Percentiles rank a stretch among this genome's conserved stretches.
Conservation (phyloP, 2,797 vertebrate species). For the Onychomys arenicola region DNA sequence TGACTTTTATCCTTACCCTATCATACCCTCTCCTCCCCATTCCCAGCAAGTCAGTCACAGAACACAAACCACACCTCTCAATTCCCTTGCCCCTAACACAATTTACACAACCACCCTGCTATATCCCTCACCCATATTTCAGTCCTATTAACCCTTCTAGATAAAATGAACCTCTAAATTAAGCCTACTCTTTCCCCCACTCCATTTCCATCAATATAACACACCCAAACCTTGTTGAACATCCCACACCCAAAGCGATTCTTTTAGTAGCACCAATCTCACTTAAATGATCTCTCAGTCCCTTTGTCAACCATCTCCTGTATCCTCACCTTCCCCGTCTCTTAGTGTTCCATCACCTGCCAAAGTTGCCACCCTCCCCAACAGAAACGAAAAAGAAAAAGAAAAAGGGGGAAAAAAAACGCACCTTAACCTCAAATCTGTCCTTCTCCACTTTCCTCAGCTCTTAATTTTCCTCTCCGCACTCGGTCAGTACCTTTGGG, state of each 20-base stretch:
- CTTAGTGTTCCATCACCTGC: conserved; percentile 52
- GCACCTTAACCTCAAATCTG: conserved; percentile 56
- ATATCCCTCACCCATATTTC: not conserved
- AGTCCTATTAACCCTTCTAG: conserved; percentile 39
- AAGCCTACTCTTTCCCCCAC: conserved; percentile 53
- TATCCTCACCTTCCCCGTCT: conserved; percentile 30
- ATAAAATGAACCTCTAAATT: conserved; percentile 46
- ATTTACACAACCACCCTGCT: conserved; percentile 45
- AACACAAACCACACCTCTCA: conserved; percentile 58
- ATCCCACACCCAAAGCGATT: conserved; percentile 58
- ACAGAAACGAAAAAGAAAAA: conserved; percentile 35
- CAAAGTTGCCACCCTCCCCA: conserved; percentile 68
- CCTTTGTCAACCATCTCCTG: conserved; percentile 69
- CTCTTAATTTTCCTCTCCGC: conserved; percentile 50
- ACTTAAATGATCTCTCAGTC: conserved; percentile 63
- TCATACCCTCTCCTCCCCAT: conserved; percentile 46
- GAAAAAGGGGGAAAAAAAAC: not conserved
- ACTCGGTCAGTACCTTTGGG: conserved; percentile 28
- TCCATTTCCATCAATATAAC: conserved; percentile 25
- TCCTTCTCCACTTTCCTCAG: conserved; percentile 44
- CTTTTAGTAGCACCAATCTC: conserved; percentile 62
- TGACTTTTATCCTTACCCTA: conserved; percentile 55
- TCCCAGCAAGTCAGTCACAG: conserved; percentile 51
- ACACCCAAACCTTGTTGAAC: conserved; percentile 62
- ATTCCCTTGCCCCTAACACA: conserved; percentile 55